A percentile compares a stretch with the other conserved stretches of the same genome.
These are phyloP conservation scores for Bombus breviceps DNA, from an alignment of 1,140 invertebrate genomes.

Conservation along the genomic window DNA sequence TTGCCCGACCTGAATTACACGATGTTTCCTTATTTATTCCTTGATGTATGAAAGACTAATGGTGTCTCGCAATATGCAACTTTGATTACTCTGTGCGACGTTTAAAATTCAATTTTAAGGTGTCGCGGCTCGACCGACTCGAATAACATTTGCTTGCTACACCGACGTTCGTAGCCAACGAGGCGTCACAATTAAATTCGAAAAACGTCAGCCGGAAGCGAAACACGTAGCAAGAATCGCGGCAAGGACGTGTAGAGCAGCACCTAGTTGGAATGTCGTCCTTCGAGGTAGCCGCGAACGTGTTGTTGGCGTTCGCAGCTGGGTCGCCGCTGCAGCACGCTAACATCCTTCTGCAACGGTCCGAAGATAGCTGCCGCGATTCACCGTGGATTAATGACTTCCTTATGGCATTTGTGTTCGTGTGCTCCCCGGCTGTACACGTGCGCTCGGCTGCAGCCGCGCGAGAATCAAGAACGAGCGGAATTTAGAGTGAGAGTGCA, in stretches of 20 bases:
- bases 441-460: neutral
- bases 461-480: slow-evolving; percentile 17
- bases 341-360: slow-evolving; percentile 46
- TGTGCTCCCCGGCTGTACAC: neutral
- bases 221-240: neutral
- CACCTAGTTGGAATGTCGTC: slow-evolving; percentile 33
- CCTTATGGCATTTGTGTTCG: slow-evolving; percentile 51
- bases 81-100: too few species aligned
- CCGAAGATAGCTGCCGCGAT: slow-evolving; percentile 55
- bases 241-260: slow-evolving; percentile 23
- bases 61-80: too few species aligned
- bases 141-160: too few species aligned
- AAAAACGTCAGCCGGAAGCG: too few species aligned
- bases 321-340: neutral
- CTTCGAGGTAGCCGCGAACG: slow-evolving; percentile 16
- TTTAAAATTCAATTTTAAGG: too few species aligned
- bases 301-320: slow-evolving; percentile 4
- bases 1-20: too few species aligned
- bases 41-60: too few species aligned
- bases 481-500: slow-evolving; percentile 41
- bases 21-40: too few species aligned
- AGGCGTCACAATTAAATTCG: too few species aligned
- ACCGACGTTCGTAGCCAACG: too few species aligned
- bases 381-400: slow-evolving; percentile 60
- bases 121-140: too few species aligned